Conservation (phyloP, 2,888 invertebrate genomes). For the Sialis fuliginosa region DNA sequence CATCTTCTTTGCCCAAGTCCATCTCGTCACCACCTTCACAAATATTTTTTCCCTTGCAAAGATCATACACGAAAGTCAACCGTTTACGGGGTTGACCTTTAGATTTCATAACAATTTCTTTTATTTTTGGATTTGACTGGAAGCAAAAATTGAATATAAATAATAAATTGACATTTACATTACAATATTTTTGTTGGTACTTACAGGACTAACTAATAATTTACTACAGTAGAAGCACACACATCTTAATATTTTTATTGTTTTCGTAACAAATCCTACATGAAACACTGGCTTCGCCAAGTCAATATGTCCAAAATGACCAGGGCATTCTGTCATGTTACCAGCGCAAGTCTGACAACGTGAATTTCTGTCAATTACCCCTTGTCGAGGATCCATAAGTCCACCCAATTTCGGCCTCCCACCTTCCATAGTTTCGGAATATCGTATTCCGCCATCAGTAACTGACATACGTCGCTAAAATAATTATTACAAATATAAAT, state of each 20-base stretch:
- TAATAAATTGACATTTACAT: too few relatives aligned
- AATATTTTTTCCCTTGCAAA: slow-evolving; percentile 94
- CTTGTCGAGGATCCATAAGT: slow-evolving; percentile 98
- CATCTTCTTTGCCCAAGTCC: slow-evolving; percentile 72
- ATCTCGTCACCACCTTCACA: slow-evolving; percentile 98
- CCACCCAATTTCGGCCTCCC: slow-evolving; percentile 96
- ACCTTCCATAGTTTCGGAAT: slow-evolving; percentile 96
- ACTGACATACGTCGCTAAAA: slow-evolving; percentile 92
- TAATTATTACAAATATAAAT: slow-evolving; percentile 9
- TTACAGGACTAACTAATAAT: slow-evolving; percentile 83
- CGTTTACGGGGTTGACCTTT: slow-evolving; percentile 93
- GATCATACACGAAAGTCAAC: slow-evolving; percentile 87
- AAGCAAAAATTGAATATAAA: slow-evolving; percentile 17
- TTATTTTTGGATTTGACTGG: slow-evolving; percentile 80
- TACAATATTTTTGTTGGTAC: slow-evolving; percentile 20
- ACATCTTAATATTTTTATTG: slow-evolving; percentile 92
- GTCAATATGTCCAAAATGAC: slow-evolving; percentile 98
- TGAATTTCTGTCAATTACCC: slow-evolving; percentile 86
- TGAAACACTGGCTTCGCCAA: slow-evolving; percentile 97
- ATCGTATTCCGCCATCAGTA: slow-evolving; percentile 90
- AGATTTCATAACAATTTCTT: slow-evolving; percentile 88
- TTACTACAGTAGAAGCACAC: slow-evolving; percentile 99
- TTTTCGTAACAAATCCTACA: slow-evolving; percentile 93
- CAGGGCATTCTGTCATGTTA: slow-evolving; percentile 97
- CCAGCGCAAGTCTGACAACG: slow-evolving; percentile 93